Evolutionary conservation across 2,113 vertebrate genomes (phyloP).

Genomic region (Neolamprologus brichardi): DNA sequence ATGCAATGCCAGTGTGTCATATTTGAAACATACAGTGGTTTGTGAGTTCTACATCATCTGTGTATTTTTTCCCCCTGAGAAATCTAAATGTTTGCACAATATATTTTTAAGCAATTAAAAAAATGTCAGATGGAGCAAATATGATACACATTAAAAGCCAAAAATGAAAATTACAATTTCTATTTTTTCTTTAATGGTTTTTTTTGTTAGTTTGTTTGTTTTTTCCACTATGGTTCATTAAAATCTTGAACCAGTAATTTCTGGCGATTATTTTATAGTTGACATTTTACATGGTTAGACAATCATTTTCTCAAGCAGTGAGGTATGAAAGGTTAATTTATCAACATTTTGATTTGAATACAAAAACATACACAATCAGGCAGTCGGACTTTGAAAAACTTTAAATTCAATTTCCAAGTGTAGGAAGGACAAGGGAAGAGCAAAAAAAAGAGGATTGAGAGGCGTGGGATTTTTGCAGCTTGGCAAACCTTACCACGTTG

Average conservation of each 20-base stretch:
- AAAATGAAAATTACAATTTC: background rate
- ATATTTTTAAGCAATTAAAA: background rate
- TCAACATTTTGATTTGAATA: background rate
- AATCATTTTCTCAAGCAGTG: background rate
- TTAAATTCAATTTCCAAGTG: background rate
- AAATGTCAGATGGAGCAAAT: background rate
- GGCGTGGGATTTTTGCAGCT: background rate
- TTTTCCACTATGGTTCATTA: background rate
- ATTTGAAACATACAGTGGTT: background rate
- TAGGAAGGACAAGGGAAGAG: background rate
- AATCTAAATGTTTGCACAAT: accelerated
- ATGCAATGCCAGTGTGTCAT: background rate
- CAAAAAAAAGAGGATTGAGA: background rate
- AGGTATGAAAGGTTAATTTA: background rate
- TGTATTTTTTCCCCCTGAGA: accelerated
- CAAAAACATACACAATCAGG: background rate
- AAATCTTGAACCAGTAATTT: background rate
- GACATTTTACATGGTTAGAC: accelerated
- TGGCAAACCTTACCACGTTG: background rate
- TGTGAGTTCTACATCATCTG: background rate
- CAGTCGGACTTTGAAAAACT: accelerated
- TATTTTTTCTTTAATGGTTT: accelerated
- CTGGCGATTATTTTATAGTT: accelerated
- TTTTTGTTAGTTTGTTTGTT: accelerated
- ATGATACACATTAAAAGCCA: background rate